These are phyloP conservation scores for Paradoxurus hermaphroditus DNA, from an alignment of 2,113 vertebrate species.

Conservation along the genomic window DNA sequence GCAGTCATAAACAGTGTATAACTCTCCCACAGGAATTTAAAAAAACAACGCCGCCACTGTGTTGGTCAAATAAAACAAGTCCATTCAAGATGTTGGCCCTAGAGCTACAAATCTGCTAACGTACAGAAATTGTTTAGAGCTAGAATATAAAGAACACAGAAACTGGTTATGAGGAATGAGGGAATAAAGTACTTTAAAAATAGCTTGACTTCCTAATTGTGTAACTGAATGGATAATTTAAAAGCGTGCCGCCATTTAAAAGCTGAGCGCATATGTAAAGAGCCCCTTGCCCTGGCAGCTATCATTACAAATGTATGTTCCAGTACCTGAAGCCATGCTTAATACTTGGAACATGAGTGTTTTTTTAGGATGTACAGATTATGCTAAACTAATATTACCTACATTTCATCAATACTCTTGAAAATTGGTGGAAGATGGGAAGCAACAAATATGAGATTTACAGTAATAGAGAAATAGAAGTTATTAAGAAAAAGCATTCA, in stretches of 20 bases:
- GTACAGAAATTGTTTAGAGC: neutral
- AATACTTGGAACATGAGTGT: neutral
- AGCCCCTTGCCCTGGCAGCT: neutral
- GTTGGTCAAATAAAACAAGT: neutral
- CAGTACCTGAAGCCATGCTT: neutral
- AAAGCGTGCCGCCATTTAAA: neutral
- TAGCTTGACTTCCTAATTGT: neutral
- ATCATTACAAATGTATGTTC: neutral
- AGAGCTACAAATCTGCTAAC: neutral
- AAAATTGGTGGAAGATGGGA: neutral
- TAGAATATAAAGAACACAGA: neutral
- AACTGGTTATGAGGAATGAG: neutral
- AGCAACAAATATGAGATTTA: neutral
- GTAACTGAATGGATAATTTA: neutral
- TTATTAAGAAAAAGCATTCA: conserved; percentile 73
- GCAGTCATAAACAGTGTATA: neutral
- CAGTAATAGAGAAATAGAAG: conserved; percentile 14
- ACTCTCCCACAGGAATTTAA: neutral
- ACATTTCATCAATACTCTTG: neutral
- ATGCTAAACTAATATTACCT: neutral
- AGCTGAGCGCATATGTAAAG: neutral
- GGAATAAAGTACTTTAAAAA: neutral
- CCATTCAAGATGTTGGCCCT: neutral
- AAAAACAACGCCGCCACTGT: neutral
- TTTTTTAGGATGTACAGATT: neutral